These are phyloP conservation scores for Nothoprocta perdicaria DNA, from an alignment of 2,113 vertebrate genomes.

Conservation along the genomic window DNA sequence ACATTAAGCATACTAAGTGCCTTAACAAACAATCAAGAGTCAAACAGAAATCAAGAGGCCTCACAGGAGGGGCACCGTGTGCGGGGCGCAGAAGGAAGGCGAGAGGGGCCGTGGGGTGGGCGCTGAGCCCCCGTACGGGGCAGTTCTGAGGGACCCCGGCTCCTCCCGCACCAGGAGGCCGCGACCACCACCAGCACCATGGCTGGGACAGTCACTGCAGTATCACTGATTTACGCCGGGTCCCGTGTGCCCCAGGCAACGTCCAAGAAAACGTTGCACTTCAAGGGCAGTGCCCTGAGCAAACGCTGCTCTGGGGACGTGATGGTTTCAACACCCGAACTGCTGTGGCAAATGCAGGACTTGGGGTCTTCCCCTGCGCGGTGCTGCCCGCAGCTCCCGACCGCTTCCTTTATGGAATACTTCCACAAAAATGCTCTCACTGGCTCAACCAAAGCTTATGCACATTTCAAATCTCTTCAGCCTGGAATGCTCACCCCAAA, in stretches of 20 bases:
- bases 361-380: accelerated
- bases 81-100: background rate
- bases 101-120: accelerated
- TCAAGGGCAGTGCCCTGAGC: background rate
- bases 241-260: background rate
- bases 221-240: background rate
- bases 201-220: background rate
- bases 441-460: background rate
- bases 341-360: background rate
- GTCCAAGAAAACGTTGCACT: accelerated
- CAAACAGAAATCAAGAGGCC: slow-evolving; percentile 64
- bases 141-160: background rate
- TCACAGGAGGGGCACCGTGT: slow-evolving; percentile 37
- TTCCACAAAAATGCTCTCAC: accelerated
- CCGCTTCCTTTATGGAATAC: accelerated
- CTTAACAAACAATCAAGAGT: slow-evolving; percentile 73
- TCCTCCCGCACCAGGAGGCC: background rate
- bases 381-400: accelerated
- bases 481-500: accelerated
- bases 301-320: accelerated
- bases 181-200: no score
- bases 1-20: slow-evolving; percentile 68
- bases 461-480: background rate
- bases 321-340: accelerated
- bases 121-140: no score